Conservation (phyloP, 92 coral and sea anemone species). For the Bergia puertoricense region DNA sequence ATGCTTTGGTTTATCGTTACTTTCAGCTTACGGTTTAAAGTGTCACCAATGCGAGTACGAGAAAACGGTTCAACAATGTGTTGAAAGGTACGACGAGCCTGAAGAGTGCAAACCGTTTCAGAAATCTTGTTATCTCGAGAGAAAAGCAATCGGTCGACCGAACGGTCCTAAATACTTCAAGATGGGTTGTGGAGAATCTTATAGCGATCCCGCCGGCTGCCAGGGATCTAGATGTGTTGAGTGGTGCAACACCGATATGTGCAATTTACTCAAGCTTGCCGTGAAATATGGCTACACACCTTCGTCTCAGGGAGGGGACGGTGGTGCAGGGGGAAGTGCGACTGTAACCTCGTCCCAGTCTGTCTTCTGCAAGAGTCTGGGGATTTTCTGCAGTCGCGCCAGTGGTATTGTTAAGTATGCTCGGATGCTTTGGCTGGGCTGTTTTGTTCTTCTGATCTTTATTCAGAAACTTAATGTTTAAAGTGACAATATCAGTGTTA, state of each 20-base stretch:
- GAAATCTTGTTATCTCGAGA: conserved; percentile 31
- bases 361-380: conserved; percentile 3
- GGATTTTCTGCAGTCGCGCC: conserved; percentile 16
- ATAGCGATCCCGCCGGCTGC: conserved; percentile 36
- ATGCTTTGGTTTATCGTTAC: background rate
- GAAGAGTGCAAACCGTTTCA: conserved; percentile 35
- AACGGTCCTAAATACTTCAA: conserved; percentile 41
- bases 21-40: conserved; percentile 16
- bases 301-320: conserved; percentile 14
- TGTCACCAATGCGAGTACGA: conserved; percentile 32
- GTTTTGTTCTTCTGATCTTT: background rate
- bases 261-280: conserved; percentile 29
- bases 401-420: background rate
- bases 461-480: background rate
- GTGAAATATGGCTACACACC: conserved; percentile 31
- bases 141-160: conserved; percentile 39
- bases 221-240: conserved; percentile 37
- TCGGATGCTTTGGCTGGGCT: conserved; percentile 12
- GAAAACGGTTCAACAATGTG: conserved; percentile 26
- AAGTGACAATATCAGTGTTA: background rate
- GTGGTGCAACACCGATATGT: conserved; percentile 35
- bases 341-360: conserved; percentile 15
- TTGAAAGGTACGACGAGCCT: conserved; percentile 28
- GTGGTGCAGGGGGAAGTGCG: conserved; percentile 14
- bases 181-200: conserved; percentile 42